These are phyloP conservation scores for Dasysyrphus albostriatus DNA, from an alignment of 2,888 invertebrate genomes.

Conservation along the genomic window DNA sequence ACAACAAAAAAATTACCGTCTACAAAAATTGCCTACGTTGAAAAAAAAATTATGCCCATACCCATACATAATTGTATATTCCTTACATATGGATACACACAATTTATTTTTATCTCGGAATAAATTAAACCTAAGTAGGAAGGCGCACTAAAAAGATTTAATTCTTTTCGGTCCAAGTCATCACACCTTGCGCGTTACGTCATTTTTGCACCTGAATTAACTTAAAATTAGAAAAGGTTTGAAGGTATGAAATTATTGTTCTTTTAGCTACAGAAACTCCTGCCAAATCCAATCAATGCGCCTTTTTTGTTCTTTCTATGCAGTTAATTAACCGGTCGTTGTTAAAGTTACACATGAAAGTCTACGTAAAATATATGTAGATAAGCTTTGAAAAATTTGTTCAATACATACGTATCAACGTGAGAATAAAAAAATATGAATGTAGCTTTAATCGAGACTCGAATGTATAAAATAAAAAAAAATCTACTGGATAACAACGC, in stretches of 20 bases:
- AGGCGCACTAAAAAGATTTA: neutral
- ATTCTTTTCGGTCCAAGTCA: neutral
- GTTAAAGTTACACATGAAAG: neutral
- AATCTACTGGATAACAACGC: constrained; percentile 26
- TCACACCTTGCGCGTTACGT: constrained; percentile 49
- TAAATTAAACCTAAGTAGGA: neutral
- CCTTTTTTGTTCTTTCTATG: constrained; percentile 23
- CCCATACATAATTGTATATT: no score
- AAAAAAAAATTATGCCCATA: no score
- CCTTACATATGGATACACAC: no score
- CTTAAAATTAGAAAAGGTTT: constrained; percentile 27
- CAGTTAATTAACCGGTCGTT: constrained; percentile 49
- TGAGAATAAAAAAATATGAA: constrained; percentile 25
- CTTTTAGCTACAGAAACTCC: constrained; percentile 36
- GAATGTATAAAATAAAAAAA: constrained; percentile 31
- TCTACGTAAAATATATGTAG: neutral
- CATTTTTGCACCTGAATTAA: constrained; percentile 58
- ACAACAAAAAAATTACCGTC: no score
- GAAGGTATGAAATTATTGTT: constrained; percentile 24
- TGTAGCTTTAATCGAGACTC: constrained; percentile 63
- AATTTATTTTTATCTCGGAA: neutral
- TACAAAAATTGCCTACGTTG: no score
- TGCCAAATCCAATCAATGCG: constrained; percentile 77
- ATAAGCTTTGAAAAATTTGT: neutral
- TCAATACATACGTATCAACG: neutral